Base-by-base conservation (phyloP, 2,888 invertebrate species). In the Cantharis lateralis region DNA sequence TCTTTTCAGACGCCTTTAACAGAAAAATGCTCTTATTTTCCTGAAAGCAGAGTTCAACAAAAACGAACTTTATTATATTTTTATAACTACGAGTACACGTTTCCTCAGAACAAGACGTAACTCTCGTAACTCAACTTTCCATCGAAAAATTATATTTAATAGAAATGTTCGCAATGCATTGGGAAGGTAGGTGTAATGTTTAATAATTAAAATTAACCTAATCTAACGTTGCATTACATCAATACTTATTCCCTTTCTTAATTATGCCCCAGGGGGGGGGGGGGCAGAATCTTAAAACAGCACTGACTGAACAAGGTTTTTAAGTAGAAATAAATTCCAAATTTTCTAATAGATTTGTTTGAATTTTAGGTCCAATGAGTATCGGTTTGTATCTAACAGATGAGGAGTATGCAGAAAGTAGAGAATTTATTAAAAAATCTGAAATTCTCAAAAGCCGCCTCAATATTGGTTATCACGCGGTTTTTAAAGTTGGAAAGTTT, bases 381-480 rank as follows among this genome's bases (percentile, higher is more conserved):
- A 91, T 96, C 68, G 94, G 96, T 9, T 90, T 97, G 78, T 98
- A 97, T 87, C 91, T 97, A 85, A 95, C 95, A 0, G 97, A 97
- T 88, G 93, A 95, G 5, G 97, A 98, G 87, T 94, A 96, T 11
- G 92, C 94, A 80, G 93, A 94, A 85, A 92, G 95, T 81, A 91
- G 95, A 71, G 91, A 92, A 72, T 96, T 95, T 85, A 93, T 95
- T 4, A 90, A 91, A 62, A 92, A 93, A 79, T 95, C 96, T 0
- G 93, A 93, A 75, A 90, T 93, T 0, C 89, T 97, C 68, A 93
- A 92, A 84, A 87, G 90, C 18, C 89, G 97, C 78, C 92, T 90
- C 82, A 96, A 97, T 87, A 94, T 97, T 81, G 96, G 95, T 10
- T 97, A 96, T 86, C 97, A 97, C 88, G 91, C 96, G 15, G 96